A percentile compares a stretch with the other conserved stretches of the same genome.
Evolutionary conservation across 2,888 invertebrate species (phyloP).

Genomic region (Nemapogon koenigi): DNA sequence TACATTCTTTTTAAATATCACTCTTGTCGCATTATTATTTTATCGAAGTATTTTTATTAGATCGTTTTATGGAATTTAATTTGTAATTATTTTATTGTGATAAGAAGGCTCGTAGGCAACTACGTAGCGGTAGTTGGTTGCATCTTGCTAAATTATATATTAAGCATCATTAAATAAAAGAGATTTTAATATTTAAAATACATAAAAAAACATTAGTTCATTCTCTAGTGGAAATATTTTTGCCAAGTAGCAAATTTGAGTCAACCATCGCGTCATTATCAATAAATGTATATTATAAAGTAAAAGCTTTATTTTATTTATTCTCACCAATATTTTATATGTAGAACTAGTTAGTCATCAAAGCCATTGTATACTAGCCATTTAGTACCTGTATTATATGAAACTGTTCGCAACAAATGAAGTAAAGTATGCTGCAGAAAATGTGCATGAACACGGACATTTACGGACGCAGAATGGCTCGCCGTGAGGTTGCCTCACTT

Average conservation of each 20-base stretch:
- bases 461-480: too few relatives aligned
- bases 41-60: too few relatives aligned
- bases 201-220: slow-evolving; percentile 55
- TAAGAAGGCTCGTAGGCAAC: slow-evolving; percentile 43
- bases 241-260: slow-evolving; percentile 62
- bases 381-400: too few relatives aligned
- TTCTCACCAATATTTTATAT: not conserved
- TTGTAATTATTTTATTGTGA: slow-evolving; percentile 45
- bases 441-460: too few relatives aligned
- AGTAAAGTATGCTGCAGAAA: too few relatives aligned
- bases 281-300: slow-evolving; percentile 64
- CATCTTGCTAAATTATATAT: slow-evolving; percentile 48
- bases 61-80: too few relatives aligned
- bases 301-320: slow-evolving; percentile 26
- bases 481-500: too few relatives aligned
- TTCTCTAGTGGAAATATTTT: slow-evolving; percentile 61
- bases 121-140: slow-evolving; percentile 50
- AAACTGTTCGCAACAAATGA: too few relatives aligned
- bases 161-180: slow-evolving; percentile 42
- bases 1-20: too few relatives aligned
- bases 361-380: too few relatives aligned
- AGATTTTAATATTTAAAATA: slow-evolving; percentile 60
- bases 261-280: slow-evolving; percentile 64
- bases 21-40: too few relatives aligned
- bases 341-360: not conserved